Evolutionary conservation across 2,888 invertebrate species (phyloP).

Genomic region (Anthophora plumipes): DNA sequence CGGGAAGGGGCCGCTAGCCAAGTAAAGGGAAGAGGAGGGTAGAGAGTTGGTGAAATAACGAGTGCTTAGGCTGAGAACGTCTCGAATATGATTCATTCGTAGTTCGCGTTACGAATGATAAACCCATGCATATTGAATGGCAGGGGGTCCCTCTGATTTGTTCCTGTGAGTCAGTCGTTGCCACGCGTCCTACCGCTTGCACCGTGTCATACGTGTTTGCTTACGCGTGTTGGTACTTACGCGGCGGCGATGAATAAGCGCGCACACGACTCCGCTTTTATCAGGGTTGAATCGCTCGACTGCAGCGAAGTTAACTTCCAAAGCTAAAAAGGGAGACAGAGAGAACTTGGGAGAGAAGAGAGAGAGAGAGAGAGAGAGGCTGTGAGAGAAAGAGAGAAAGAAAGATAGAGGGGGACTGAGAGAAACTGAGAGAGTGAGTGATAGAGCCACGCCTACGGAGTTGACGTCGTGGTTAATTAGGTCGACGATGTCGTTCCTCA

Average conservation of each 20-base stretch:
- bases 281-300: conserved; percentile 44
- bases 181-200: conserved; percentile 50
- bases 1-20: conserved; percentile 16
- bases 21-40: not conserved
- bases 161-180: conserved; percentile 68
- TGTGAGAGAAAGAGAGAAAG: not conserved
- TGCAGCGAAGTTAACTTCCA: conserved; percentile 40
- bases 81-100: conserved; percentile 76
- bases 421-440: not conserved
- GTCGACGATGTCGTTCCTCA: conserved; percentile 53
- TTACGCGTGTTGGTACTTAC: not conserved
- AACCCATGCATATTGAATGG: conserved; percentile 80
- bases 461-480: conserved; percentile 64
- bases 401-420: no score
- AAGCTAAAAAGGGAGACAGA: conserved; percentile 16
- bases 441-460: conserved; percentile 38
- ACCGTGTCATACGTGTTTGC: conserved; percentile 23
- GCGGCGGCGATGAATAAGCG: conserved; percentile 43
- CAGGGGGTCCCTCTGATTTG: conserved; percentile 65
- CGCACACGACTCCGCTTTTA: conserved; percentile 41
- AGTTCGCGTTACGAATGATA: conserved; percentile 74
- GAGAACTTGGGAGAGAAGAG: conserved; percentile 5
- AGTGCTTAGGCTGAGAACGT: conserved; percentile 50
- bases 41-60: conserved; percentile 51
- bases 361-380: conserved; percentile 10